phyloP scores from a whole-genome alignment of 2,888 invertebrate species.

The Fabriciana adippe region DNA sequence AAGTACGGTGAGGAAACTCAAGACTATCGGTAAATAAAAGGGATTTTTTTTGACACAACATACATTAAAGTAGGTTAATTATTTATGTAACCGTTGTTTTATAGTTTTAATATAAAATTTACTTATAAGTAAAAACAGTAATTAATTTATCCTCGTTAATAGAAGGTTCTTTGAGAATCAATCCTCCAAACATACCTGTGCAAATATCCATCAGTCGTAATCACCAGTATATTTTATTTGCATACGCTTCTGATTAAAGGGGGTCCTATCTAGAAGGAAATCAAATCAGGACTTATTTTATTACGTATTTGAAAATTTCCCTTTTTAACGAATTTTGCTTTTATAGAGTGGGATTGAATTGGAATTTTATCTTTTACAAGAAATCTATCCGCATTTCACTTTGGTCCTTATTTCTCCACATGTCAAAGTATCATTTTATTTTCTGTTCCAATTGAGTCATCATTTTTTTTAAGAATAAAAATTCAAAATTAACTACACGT shows the following conservation, averaged over 20 bases:
- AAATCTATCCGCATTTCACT: no score
- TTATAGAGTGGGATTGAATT: no score
- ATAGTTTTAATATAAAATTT: no score
- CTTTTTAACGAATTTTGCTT: background rate
- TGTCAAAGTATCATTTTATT: no score
- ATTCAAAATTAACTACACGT: no score
- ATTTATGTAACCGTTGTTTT: no score
- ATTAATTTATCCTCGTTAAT: background rate
- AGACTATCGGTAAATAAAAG: background rate
- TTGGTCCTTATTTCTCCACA: no score
- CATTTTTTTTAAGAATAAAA: no score
- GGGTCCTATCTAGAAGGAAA: background rate
- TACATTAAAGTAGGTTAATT: background rate
- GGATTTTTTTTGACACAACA: background rate
- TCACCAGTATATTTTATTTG: conserved; percentile 4
- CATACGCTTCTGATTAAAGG: conserved; percentile 2
- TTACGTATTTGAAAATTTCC: background rate
- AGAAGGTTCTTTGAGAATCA: background rate
- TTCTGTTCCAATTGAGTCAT: no score
- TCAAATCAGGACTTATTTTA: background rate
- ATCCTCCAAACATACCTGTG: background rate
- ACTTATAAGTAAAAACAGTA: background rate
- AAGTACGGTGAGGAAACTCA: no score
- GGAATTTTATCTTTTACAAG: background rate
- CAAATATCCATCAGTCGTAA: conserved; percentile 4